Evolutionary conservation across 2,797 vertebrate species (phyloP).

Genomic region (Cottoperca gobio): DNA sequence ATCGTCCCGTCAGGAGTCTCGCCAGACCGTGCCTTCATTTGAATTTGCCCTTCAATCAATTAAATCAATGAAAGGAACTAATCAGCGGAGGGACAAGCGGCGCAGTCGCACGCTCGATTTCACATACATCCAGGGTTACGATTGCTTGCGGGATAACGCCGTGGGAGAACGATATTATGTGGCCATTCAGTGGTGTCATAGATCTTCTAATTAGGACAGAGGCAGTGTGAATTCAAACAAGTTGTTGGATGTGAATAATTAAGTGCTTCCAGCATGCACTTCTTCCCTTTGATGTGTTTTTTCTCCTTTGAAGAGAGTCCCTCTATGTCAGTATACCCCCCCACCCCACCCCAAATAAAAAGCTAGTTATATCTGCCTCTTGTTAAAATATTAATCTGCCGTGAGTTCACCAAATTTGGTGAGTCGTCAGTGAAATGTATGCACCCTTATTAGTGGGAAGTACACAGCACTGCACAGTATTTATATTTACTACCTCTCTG

Average conservation of each 20-base stretch:
- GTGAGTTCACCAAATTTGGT: slow-evolving; percentile 81
- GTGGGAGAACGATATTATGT: slow-evolving; percentile 62
- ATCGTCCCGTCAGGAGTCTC: slow-evolving; percentile 70
- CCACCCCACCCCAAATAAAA: slow-evolving; percentile 52
- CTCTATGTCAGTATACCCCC: slow-evolving; percentile 38
- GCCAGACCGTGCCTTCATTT: slow-evolving; percentile 74
- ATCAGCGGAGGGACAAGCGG: slow-evolving; percentile 74
- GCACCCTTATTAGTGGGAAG: slow-evolving; percentile 17
- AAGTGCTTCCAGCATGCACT: slow-evolving; percentile 82
- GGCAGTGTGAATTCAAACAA: slow-evolving; percentile 80
- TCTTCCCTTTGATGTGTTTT: slow-evolving; percentile 83
- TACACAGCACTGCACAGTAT: slow-evolving; percentile 17
- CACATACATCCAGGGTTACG: slow-evolving; percentile 63
- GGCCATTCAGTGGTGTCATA: slow-evolving; percentile 72
- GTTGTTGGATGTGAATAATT: slow-evolving; percentile 83
- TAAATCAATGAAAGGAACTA: slow-evolving; percentile 83
- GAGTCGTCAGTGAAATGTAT: slow-evolving; percentile 50
- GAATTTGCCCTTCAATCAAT: slow-evolving; percentile 81
- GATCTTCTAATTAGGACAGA: slow-evolving; percentile 81
- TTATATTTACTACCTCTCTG: slow-evolving; percentile 44
- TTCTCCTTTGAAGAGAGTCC: slow-evolving; percentile 77
- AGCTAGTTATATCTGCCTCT: slow-evolving; percentile 80
- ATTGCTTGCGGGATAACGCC: slow-evolving; percentile 60
- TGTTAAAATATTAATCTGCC: slow-evolving; percentile 85
- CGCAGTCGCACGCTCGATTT: slow-evolving; percentile 73